Percentiles rank a stretch among this genome's conserved stretches.
Evolutionary conservation across 2,797 vertebrate genomes (phyloP).

Genomic region (Sebastes flavidus): DNA sequence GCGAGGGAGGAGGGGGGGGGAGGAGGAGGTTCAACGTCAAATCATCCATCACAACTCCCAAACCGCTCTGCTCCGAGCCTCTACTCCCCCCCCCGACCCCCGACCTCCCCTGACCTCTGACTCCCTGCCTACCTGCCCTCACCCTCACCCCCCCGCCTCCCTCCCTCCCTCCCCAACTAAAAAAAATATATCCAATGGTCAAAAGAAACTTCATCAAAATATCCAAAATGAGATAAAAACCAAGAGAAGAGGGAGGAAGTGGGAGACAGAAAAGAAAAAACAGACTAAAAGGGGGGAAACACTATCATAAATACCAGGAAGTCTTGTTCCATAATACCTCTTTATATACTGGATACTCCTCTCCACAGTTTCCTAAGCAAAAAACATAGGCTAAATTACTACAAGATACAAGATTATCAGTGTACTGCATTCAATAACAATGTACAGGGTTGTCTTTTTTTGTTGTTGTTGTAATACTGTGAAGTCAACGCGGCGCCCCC

Average conservation of each 20-base stretch:
- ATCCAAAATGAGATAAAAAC: slow-evolving; percentile 71
- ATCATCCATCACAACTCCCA: slow-evolving; percentile 25
- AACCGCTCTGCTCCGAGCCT: slow-evolving; percentile 35
- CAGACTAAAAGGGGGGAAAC: slow-evolving; percentile 44
- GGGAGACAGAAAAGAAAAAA: slow-evolving; percentile 38
- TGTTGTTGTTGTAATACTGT: slow-evolving; percentile 75
- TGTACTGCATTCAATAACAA: slow-evolving; percentile 85
- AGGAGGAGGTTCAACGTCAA: slow-evolving; percentile 37
- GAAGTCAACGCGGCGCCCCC: slow-evolving; percentile 58
- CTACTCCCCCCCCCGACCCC: background rate
- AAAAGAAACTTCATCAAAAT: slow-evolving; percentile 76
- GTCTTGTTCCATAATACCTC: slow-evolving; percentile 82
- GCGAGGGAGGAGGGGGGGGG: slow-evolving; percentile 52
- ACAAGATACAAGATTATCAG: slow-evolving; percentile 84
- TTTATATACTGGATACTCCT: slow-evolving; percentile 81
- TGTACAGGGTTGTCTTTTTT: slow-evolving; percentile 74
- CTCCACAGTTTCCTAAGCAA: slow-evolving; percentile 75
- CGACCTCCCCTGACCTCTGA: background rate
- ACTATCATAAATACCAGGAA: slow-evolving; percentile 80
- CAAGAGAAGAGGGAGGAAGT: slow-evolving; percentile 53
- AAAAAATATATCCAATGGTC: slow-evolving; percentile 70
- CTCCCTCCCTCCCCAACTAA: slow-evolving; percentile 48
- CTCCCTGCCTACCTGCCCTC: slow-evolving; percentile 26
- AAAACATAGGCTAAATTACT: slow-evolving; percentile 81
- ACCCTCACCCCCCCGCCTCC: slow-evolving; percentile 8